A percentile compares a stretch with the other conserved stretches of the same genome.
phyloP scores from a whole-genome alignment of 1,140 invertebrate genomes.

The Catajapyx aquilonaris region DNA sequence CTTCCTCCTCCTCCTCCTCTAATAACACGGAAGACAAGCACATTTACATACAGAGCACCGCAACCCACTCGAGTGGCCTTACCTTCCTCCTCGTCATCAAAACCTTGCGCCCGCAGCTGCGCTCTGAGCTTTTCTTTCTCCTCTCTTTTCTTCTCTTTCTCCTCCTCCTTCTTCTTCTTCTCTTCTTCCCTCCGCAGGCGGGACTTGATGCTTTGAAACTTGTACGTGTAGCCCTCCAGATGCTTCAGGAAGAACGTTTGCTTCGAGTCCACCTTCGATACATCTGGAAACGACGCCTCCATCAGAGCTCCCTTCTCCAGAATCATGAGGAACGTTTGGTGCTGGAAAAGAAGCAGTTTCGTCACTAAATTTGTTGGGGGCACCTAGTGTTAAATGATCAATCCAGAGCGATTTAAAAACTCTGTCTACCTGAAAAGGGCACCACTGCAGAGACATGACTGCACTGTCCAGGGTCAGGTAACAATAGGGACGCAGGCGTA shows the following conservation, averaged over 20 bases:
- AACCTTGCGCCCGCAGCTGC: neutral
- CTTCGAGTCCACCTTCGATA: slow-evolving; percentile 21
- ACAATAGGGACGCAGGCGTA: too few species aligned
- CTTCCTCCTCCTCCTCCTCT: neutral
- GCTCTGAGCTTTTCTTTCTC: slow-evolving; percentile 7
- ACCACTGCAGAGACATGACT: too few species aligned
- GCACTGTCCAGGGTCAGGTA: too few species aligned
- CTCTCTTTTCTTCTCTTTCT: slow-evolving; percentile 24
- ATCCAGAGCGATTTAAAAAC: too few species aligned
- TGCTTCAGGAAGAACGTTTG: slow-evolving; percentile 23
- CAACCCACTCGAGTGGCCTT: slow-evolving; percentile 6
- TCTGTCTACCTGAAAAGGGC: too few species aligned
- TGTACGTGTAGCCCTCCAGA: slow-evolving; percentile 20
- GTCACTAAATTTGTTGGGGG: too few species aligned
- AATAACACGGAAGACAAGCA: neutral
- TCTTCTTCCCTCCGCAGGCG: slow-evolving; percentile 26
- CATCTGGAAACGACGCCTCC: slow-evolving; percentile 25
- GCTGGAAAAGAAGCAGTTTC: slow-evolving; percentile 16
- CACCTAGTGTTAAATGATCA: too few species aligned
- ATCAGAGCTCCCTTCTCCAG: slow-evolving; percentile 28
- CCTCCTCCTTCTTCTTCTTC: slow-evolving; percentile 27
- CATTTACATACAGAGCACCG: slow-evolving; percentile 1
- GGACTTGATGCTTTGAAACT: slow-evolving; percentile 35
- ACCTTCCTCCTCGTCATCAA: slow-evolving; percentile 8
- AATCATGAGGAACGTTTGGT: slow-evolving; percentile 25